Conservation (phyloP, 2,797 vertebrate species). For the Sciurus vulgaris region DNA sequence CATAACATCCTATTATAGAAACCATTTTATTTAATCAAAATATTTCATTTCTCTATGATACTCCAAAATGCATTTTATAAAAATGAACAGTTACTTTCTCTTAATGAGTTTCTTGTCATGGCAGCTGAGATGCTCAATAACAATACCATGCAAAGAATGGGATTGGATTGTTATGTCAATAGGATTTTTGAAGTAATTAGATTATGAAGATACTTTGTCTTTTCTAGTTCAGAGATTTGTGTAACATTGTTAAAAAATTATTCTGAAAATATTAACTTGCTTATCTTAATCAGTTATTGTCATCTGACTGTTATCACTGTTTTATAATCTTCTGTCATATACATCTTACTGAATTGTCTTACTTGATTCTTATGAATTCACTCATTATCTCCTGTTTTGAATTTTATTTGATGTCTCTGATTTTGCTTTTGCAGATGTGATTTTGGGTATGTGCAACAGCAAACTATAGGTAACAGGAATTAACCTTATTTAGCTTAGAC, state of each 20-base stretch:
- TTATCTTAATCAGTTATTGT: conserved; percentile 87
- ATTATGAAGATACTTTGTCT: conserved; percentile 85
- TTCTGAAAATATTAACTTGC: conserved; percentile 86
- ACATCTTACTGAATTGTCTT: conserved; percentile 72
- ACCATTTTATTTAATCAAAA: conserved; percentile 35
- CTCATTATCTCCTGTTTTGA: conserved; percentile 80
- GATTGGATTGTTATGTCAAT: conserved; percentile 84
- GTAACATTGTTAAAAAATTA: conserved; percentile 85
- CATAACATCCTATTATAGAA: not conserved
- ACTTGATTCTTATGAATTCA: conserved; percentile 83
- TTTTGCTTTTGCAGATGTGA: conserved; percentile 14
- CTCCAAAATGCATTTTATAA: conserved; percentile 47
- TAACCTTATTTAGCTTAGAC: conserved; percentile 1
- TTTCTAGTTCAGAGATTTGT: conserved; percentile 82
- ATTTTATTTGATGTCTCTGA: conserved; percentile 69
- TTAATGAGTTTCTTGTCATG: conserved; percentile 70
- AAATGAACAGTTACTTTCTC: conserved; percentile 73
- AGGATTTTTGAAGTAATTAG: conserved; percentile 85
- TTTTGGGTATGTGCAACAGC: not conserved
- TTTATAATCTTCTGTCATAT: conserved; percentile 66
- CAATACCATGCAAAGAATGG: conserved; percentile 62
- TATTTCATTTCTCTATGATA: conserved; percentile 25
- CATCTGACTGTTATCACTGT: conserved; percentile 76
- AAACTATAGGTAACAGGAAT: not conserved
- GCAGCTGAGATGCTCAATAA: conserved; percentile 68